These are phyloP conservation scores for Tinamus guttatus DNA, from an alignment of 2,113 vertebrate genomes.

Conservation along the genomic window DNA sequence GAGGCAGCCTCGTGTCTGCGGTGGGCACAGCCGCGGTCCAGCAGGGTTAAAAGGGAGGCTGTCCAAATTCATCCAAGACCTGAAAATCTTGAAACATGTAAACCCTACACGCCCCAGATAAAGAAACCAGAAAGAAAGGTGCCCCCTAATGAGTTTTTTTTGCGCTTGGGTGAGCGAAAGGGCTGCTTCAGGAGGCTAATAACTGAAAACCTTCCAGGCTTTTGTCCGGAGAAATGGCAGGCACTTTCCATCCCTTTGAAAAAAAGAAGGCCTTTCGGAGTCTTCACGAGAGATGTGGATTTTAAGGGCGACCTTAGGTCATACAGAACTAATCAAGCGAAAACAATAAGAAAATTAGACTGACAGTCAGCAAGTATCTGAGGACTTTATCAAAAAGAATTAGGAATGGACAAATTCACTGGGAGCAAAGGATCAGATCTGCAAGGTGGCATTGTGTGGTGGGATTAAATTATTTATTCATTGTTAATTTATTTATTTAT, in stretches of 20 bases:
- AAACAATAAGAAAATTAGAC: slow-evolving; percentile 88
- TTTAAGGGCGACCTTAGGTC: slow-evolving; percentile 89
- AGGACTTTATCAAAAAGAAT: slow-evolving; percentile 88
- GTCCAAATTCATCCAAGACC: slow-evolving; percentile 70
- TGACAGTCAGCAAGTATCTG: slow-evolving; percentile 86
- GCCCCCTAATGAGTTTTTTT: slow-evolving; percentile 90
- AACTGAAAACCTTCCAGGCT: slow-evolving; percentile 78
- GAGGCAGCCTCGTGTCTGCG: not conserved
- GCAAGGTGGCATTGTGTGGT: slow-evolving; percentile 81
- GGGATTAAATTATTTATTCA: slow-evolving; percentile 90
- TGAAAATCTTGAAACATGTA: slow-evolving; percentile 78
- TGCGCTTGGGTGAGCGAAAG: slow-evolving; percentile 90
- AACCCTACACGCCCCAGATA: slow-evolving; percentile 74
- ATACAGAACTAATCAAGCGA: slow-evolving; percentile 89
- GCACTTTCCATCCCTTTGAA: slow-evolving; percentile 83
- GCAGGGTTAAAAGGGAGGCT: slow-evolving; percentile 64
- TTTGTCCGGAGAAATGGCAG: slow-evolving; percentile 86
- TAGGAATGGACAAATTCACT: slow-evolving; percentile 82
- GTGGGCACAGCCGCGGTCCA: not conserved
- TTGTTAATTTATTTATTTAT: slow-evolving; percentile 91
- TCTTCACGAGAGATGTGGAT: slow-evolving; percentile 85
- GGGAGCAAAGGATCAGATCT: slow-evolving; percentile 79
- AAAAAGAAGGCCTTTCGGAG: slow-evolving; percentile 80
- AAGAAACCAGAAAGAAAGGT: slow-evolving; percentile 80
- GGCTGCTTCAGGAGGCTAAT: slow-evolving; percentile 78